phyloP scores from a whole-genome alignment of 2,888 invertebrate genomes.

The Drosophila kokeensis region DNA sequence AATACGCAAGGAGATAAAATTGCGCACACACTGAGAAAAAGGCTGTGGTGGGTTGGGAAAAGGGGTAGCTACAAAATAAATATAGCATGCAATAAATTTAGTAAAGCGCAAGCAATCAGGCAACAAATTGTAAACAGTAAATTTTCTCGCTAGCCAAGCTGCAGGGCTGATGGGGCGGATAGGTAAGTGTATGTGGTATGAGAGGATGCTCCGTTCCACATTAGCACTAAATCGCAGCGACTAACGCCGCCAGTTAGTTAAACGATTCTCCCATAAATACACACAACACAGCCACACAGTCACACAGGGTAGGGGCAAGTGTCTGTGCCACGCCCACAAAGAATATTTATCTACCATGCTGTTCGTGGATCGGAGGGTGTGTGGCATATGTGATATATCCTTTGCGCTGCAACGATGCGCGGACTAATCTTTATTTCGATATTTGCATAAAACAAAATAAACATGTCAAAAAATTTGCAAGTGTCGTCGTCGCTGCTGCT shows the following conservation, averaged over 20 bases:
- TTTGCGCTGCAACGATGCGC: conserved; percentile 32
- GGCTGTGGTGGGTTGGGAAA: neutral
- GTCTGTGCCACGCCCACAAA: conserved; percentile 52
- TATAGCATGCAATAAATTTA: conserved; percentile 73
- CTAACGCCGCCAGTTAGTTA: conserved; percentile 78
- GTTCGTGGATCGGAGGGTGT: neutral
- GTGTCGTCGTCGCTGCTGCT: conserved; percentile 12
- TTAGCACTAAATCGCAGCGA: conserved; percentile 76
- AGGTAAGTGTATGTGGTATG: neutral
- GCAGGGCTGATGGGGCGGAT: conserved; percentile 18
- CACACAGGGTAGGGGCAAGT: conserved; percentile 7
- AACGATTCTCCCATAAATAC: conserved; percentile 73
- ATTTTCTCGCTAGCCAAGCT: conserved; percentile 55
- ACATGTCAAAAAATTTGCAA: conserved; percentile 69
- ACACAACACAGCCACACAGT: conserved; percentile 19
- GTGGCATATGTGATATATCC: conserved; percentile 21
- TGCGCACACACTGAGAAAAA: neutral
- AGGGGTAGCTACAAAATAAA: conserved; percentile 39
- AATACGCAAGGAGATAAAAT: conserved; percentile 49
- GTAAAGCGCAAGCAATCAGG: conserved; percentile 75
- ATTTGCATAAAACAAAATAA: conserved; percentile 68
- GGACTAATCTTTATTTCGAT: conserved; percentile 76
- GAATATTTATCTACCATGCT: conserved; percentile 58
- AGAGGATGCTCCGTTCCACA: conserved; percentile 48
- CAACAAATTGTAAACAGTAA: conserved; percentile 79